These are phyloP conservation scores for Pectinophora gossypiella DNA, from an alignment of 1,140 invertebrate species.

Conservation along the genomic window DNA sequence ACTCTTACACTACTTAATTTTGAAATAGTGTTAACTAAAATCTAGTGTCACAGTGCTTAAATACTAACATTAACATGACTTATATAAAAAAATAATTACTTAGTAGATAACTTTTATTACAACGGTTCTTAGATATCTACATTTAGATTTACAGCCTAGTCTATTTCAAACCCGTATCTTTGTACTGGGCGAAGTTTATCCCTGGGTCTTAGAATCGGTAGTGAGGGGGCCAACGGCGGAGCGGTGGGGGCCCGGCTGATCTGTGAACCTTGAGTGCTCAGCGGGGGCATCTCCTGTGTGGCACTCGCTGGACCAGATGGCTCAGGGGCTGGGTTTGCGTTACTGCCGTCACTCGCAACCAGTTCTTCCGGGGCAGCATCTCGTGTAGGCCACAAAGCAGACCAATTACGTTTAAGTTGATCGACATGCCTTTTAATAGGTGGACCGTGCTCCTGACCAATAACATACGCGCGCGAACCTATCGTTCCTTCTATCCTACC, in stretches of 20 bases:
- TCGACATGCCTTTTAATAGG: constrained; percentile 4
- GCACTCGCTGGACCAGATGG: not conserved
- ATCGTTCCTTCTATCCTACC: not conserved
- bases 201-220: not conserved
- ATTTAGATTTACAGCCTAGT: not conserved
- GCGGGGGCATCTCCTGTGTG: not conserved
- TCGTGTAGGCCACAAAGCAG: not conserved
- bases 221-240: not conserved
- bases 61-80: not conserved
- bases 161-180: not conserved
- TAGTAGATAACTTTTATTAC: not conserved
- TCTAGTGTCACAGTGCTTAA: too few relatives aligned
- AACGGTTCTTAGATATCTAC: not conserved
- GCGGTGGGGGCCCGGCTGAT: not conserved
- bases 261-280: not conserved
- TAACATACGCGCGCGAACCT: constrained; percentile 2
- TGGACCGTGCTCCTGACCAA: constrained; percentile 2
- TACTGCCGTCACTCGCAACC: not conserved
- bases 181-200: not conserved
- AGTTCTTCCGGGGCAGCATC: not conserved
- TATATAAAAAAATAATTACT: not conserved
- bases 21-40: not conserved
- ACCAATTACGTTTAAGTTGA: constrained; percentile 1
- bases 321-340: too few relatives aligned
- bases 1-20: not conserved